Base-by-base conservation (phyloP, 2,888 invertebrate genomes). In the Euplagia quadripunctaria region DNA sequence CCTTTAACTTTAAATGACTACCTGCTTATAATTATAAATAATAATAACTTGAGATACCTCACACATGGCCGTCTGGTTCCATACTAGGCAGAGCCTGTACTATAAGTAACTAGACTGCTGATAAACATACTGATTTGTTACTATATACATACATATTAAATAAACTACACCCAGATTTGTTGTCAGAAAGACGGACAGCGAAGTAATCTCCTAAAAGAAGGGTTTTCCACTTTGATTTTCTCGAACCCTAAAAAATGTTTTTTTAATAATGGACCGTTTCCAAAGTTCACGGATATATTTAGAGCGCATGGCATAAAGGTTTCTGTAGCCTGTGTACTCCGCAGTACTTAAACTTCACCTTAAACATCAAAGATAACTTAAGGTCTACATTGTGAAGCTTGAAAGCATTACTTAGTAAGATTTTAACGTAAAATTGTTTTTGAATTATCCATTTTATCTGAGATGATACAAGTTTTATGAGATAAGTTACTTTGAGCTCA, bases 391-490 rank as follows among this genome's bases (percentile, higher is more conserved):
- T 58, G 46, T 69, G 17, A 64, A 51, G 64, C 41, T 52, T 64
- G 52, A 63, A 70, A 70, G 64, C 46, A 46, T 68, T 43, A n/a
- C 20, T 42, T 14, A 11, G 43, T 41, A 69, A 63, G 64, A 41
- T 64, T 70, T 43, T 64, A 70, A 64, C 61, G 16, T 51, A 64
- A 70, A 64, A 51, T 49, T 64, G 52, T 55, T 64, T 64, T 42
- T 14, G 20, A 70, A 64, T 64, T 70, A 70, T 31, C 70, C 51
- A 64, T 46, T 64, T 52, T 64, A n/a, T 49, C 9, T 64, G 0
- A 64, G 64, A n/a, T 46, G 52, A 43, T 52, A 64, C 42, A 70
- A 70, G 20, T 64, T 64, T 70, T 70, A 70, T 70, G 52, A 64
- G 58, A 31, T 49, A 69, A 69, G 49, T 69, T 52, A 64, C 52